Base-by-base conservation (phyloP, 2,113 vertebrate genomes). In the Pseudorasbora parva region DNA sequence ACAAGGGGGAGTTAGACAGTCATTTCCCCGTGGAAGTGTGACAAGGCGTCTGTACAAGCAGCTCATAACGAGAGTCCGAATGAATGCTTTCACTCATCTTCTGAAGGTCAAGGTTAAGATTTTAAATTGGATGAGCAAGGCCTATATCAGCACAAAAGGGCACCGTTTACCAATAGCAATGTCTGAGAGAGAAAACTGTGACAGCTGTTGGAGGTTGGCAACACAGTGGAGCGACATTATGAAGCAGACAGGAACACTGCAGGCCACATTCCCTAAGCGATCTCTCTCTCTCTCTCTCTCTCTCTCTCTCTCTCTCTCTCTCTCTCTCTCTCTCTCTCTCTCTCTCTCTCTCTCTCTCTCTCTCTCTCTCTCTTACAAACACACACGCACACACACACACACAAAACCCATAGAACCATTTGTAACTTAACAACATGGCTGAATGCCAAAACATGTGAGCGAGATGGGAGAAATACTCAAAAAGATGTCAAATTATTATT, bases 1-100 rank as follows among this genome's bases (percentile, higher is more conserved):
- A 86, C 73, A 59, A 57, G 89, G 84, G 82, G 89, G 89, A 66
- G 74, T 45, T 51, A 1, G 69, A 74, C 74, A 56, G 73, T 43
- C 71, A 73, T 49, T 17, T 73, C 21, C 25, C 23, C 1, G 3
- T 17, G 14, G 43, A 45, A 15, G 14, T 74, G 14, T 74, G 43
- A 74, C 71, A 17, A 45, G 25, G 41, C 12, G 45, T 49, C 14
- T 19, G 71, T 19, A 17, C 8, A 15, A 17, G n/a, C 43, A 17
- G 45, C 12, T 27, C 27, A 51, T 49, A 27, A 73, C 43, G 11
- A 49, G 45, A 30, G 3, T 27, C 21, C 49, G 41, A 1, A 17
- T 51, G 15, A 74, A 62, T 45, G 56, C 45, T 64, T 64, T 59
- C 25, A 49, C 41, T 30, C 25, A 47, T 79, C 14, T 11, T 64